These are phyloP conservation scores for Uropetala carovei DNA, from an alignment of 2,888 invertebrate species.

Conservation along the genomic window DNA sequence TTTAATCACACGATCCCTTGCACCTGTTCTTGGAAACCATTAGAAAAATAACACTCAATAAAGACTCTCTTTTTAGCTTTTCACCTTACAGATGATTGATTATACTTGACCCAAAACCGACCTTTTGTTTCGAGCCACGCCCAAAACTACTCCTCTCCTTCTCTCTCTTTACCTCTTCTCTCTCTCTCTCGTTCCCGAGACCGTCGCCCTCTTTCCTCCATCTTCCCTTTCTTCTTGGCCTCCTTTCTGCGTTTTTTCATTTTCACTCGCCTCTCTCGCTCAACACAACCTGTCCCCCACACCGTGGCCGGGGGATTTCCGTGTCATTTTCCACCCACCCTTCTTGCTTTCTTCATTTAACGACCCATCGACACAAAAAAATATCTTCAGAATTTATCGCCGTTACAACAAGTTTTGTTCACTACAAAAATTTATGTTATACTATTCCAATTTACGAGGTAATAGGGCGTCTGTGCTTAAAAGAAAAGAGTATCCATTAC, in stretches of 20 bases:
- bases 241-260: constrained; percentile 32
- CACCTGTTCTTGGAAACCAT: too few relatives aligned
- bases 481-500: too few relatives aligned
- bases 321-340: neutral
- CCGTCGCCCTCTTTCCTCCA: constrained; percentile 25
- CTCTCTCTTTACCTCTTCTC: neutral
- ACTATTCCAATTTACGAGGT: too few relatives aligned
- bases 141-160: neutral
- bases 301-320: neutral
- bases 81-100: neutral
- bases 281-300: neutral
- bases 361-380: neutral
- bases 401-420: neutral
- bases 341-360: neutral
- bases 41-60: neutral
- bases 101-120: neutral
- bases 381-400: neutral
- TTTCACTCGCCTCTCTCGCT: neutral
- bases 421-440: too few relatives aligned
- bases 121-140: neutral
- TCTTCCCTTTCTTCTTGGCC: constrained; percentile 46
- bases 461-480: too few relatives aligned
- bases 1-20: too few relatives aligned
- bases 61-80: neutral
- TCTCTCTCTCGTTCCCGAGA: constrained; percentile 3